These are phyloP conservation scores for Cyclopterus lumpus DNA, from an alignment of 2,797 vertebrate species.

Conservation along the genomic window DNA sequence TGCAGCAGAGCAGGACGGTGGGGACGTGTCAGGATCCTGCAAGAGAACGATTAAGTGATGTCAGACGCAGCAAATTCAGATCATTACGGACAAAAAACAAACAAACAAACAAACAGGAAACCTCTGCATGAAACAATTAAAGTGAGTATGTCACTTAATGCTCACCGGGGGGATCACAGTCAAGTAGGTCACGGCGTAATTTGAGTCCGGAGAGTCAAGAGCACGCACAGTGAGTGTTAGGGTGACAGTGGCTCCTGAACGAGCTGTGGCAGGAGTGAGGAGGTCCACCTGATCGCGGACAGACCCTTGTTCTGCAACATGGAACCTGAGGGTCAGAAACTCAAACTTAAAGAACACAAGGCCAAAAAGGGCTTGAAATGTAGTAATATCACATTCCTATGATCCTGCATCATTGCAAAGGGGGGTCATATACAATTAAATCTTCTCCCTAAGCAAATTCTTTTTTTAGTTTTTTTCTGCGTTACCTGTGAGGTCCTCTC, in stretches of 20 bases:
- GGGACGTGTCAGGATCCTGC: constrained; percentile 76
- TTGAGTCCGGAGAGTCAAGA: constrained; percentile 72
- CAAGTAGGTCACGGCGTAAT: constrained; percentile 83
- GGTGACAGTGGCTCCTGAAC: constrained; percentile 73
- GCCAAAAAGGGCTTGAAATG: background rate
- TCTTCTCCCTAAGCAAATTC: background rate
- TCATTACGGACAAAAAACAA: background rate
- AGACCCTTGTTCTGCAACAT: constrained; percentile 68
- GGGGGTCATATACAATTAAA: too few relatives aligned
- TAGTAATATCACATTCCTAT: background rate
- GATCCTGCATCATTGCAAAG: background rate
- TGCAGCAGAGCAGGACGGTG: constrained; percentile 76
- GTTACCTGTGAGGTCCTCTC: constrained; percentile 72
- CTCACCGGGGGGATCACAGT: constrained; percentile 79
- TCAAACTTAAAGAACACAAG: background rate
- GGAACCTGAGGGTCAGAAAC: constrained; percentile 58
- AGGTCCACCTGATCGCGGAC: constrained; percentile 78
- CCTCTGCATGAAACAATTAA: background rate
- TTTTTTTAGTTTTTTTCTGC: background rate
- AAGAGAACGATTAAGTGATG: constrained; percentile 8
- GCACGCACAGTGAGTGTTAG: constrained; percentile 81
- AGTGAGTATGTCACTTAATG: background rate
- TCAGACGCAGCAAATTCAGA: background rate
- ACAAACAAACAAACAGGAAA: background rate
- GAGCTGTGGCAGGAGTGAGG: constrained; percentile 74